A percentile compares a stretch with the other conserved stretches of the same genome.
phyloP scores from a whole-genome alignment of 2,113 vertebrate species.

The Corythaeola cristata region DNA sequence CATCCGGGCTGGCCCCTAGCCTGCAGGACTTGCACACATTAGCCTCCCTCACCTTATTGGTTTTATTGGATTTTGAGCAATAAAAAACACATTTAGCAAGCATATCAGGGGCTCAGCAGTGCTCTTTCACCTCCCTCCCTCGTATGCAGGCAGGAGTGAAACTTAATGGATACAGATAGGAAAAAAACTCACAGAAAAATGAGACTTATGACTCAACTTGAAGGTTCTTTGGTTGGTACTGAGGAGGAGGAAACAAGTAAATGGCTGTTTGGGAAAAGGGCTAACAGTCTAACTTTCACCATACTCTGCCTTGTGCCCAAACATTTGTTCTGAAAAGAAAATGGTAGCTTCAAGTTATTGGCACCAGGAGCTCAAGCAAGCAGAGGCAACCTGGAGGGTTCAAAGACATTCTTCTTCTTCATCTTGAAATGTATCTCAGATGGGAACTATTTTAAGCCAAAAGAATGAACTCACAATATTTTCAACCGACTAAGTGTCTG shows the following conservation, averaged over 20 bases:
- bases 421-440: neutral
- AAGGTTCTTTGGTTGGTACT: neutral
- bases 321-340: neutral
- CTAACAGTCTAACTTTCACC: neutral
- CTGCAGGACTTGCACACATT: neutral
- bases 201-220: neutral
- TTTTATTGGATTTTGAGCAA: conserved; percentile 45
- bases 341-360: neutral
- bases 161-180: conserved; percentile 8
- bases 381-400: neutral
- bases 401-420: neutral
- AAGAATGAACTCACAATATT: neutral
- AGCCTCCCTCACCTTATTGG: neutral
- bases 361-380: neutral
- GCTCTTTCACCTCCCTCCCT: conserved; percentile 17
- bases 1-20: neutral
- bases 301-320: neutral
- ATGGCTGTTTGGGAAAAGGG: neutral
- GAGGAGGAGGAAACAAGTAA: neutral
- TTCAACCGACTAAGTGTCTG: neutral
- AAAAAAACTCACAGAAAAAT: conserved; percentile 1
- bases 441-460: neutral
- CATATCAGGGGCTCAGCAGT: neutral
- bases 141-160: neutral
- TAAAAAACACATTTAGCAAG: conserved; percentile 44